These are phyloP conservation scores for Hyla sarda DNA, from an alignment of 2,113 vertebrate species.

Conservation along the genomic window DNA sequence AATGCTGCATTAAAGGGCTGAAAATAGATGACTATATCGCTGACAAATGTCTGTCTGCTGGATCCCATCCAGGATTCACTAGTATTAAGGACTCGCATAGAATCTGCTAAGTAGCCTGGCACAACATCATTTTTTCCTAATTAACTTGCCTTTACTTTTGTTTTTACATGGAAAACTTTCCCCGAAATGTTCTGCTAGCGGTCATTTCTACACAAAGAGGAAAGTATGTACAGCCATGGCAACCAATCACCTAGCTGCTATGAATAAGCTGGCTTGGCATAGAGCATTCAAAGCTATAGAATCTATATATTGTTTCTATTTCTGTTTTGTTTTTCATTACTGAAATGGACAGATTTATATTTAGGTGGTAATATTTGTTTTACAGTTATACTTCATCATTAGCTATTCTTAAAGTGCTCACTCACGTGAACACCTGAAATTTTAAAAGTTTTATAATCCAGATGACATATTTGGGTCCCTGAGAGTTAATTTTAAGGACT, in stretches of 20 bases:
- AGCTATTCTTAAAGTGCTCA: too few relatives aligned
- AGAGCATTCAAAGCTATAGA: not conserved
- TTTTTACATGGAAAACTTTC: not conserved
- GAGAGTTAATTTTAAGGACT: not conserved
- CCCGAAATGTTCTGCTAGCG: not conserved
- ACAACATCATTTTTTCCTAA: conserved; percentile 3
- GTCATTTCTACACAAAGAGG: not conserved
- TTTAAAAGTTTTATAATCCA: not conserved
- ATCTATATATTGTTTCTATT: not conserved
- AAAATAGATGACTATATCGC: not conserved
- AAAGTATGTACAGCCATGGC: not conserved
- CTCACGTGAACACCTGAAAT: too few relatives aligned
- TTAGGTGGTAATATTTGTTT: not conserved
- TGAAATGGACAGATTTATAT: too few relatives aligned
- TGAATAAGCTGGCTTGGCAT: not conserved
- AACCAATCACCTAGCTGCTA: not conserved
- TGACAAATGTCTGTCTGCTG: not conserved
- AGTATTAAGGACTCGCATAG: not conserved
- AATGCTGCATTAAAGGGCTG: not conserved
- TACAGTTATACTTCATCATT: too few relatives aligned
- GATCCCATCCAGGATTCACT: not conserved
- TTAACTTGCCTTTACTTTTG: not conserved
- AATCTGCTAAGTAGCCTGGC: not conserved
- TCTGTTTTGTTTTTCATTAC: too few relatives aligned
- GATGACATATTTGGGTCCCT: not conserved